Conservation (phyloP, 2,888 invertebrate genomes). For the Stramonita haemastoma region DNA sequence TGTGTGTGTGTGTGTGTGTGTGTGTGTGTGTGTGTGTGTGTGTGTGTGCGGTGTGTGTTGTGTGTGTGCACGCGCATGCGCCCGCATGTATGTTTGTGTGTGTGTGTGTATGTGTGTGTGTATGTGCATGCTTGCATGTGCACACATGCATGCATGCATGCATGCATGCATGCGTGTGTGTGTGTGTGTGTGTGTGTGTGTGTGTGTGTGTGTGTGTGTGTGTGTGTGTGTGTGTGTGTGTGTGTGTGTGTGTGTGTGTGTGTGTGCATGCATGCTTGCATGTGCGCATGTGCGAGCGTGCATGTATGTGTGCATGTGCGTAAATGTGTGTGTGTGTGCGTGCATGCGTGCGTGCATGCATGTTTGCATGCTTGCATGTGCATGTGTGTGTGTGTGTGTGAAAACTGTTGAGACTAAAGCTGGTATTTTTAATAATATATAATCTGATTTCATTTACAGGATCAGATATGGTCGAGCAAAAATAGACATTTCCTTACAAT, state of each 20-base stretch:
- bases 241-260: neutral
- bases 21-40: constrained; percentile 9
- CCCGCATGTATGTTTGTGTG: neutral
- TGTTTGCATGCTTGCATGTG: too few species aligned
- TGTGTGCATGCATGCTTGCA: neutral
- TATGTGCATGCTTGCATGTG: neutral
- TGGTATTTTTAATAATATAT: too few species aligned
- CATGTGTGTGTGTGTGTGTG: too few species aligned
- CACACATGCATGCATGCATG: neutral
- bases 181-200: neutral
- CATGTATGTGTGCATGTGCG: too few species aligned
- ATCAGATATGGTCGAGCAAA: too few species aligned
- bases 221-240: neutral
- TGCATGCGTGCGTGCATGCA: too few species aligned
- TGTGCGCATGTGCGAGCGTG: too few species aligned
- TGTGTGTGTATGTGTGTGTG: neutral
- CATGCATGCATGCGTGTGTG: neutral
- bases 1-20: neutral
- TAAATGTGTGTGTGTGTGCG: too few species aligned
- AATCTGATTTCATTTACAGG: too few species aligned
- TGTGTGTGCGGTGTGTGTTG: neutral
- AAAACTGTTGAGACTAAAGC: too few species aligned
- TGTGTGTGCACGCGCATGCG: neutral
- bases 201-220: neutral
- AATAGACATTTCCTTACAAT: too few species aligned